Evolutionary conservation across 2,113 vertebrate species (phyloP), one percentile per base, ranked within the genome.

Genomic region (Actenoides hombroni): DNA sequence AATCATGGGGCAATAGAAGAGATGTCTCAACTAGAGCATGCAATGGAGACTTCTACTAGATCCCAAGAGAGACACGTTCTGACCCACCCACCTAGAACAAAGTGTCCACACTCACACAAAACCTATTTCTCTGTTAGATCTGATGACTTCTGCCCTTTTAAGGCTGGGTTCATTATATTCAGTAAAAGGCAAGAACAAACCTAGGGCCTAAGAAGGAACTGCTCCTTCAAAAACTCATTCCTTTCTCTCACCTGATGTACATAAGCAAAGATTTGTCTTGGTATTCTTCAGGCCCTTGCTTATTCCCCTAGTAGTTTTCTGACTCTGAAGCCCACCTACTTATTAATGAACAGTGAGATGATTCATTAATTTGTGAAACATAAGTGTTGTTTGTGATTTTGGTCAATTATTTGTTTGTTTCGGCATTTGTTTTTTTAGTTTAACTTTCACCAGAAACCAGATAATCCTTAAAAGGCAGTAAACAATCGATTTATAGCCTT

Each of bases 11-110:
- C 33, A 85, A 39, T 3, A 42, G 4, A 1, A 21, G 6, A 17
- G 9, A 40, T 2, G 2, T 26, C 21, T 11, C 49, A 59, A 5
- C 0, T 6, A 40, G 8, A 10, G 15, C 20, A 20, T 6, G 23
- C 23, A 70, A 21, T 31, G 35, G 25, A 76, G 28, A 54, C 31
- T 73, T 80, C 51, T 54, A 28, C 18, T 51, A 31, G 29, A 9
- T 80, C 40, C 44, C 63, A 63, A 11, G n/a, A 8, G 28, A 25
- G 31, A 29, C 51, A 63, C 20, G 68, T 46, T 37, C 74, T 35
- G n/a, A 60, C 25, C 24, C 17, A 68, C 13, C 9, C 6, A 2
- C 40, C 48, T 15, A 6, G n/a, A 76, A 83, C 3, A 7, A 48
- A 48, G 19, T 13, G 7, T 10, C 21, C 64, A 68, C 12, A 51